Conservation (phyloP, 1,140 invertebrate species). For the Drosophila ironensis region DNA sequence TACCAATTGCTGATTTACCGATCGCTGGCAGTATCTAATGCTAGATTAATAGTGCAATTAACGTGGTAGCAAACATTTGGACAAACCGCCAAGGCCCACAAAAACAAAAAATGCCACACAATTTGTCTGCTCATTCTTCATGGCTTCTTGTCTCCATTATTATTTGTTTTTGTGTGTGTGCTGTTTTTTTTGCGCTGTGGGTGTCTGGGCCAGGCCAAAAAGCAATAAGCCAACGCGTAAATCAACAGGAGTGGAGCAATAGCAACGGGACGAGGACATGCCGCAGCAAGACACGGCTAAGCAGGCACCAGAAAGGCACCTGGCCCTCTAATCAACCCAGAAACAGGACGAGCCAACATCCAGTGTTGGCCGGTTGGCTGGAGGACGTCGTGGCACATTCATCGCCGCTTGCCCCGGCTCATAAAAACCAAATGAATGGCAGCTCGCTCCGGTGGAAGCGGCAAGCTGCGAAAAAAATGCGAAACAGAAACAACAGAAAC, state of each 20-base stretch:
- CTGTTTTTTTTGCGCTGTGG: constrained; percentile 19
- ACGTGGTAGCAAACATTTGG: constrained; percentile 58
- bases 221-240: constrained; percentile 73
- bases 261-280: constrained; percentile 47
- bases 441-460: constrained; percentile 22
- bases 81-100: constrained; percentile 34
- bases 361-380: too few relatives aligned
- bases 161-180: not conserved
- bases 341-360: constrained; percentile 39
- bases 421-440: constrained; percentile 76
- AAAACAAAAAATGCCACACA: constrained; percentile 43
- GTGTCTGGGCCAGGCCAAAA: constrained; percentile 43
- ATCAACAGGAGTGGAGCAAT: constrained; percentile 52
- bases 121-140: constrained; percentile 42
- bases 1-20: constrained; percentile 72
- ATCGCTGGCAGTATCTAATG: constrained; percentile 38
- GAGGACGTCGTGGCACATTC: constrained; percentile 63
- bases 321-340: constrained; percentile 34
- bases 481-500: constrained; percentile 56
- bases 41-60: constrained; percentile 71
- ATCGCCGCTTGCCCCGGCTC: constrained; percentile 47
- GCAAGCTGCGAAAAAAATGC: constrained; percentile 17
- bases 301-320: constrained; percentile 21
- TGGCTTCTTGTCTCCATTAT: constrained; percentile 3
- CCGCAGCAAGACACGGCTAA: constrained; percentile 57